Conservation (phyloP, 2,797 vertebrate genomes). For the Melanotaenia pygmaea region DNA sequence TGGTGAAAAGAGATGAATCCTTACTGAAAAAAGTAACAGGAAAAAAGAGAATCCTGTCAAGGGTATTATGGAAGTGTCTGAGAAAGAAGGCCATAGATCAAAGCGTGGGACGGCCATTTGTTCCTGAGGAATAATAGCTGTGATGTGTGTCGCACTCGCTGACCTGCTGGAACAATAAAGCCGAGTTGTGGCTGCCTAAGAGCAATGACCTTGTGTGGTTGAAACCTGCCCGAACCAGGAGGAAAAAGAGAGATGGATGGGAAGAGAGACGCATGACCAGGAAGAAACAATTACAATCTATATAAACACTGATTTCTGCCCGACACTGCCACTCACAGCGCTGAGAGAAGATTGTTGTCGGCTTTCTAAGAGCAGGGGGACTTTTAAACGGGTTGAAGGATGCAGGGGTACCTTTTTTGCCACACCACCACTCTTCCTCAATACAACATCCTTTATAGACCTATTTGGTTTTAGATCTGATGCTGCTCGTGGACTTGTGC, state of each 20-base stretch:
- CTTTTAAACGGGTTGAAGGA: slow-evolving; percentile 66
- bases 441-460: slow-evolving; percentile 3
- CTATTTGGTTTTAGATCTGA: slow-evolving; percentile 16
- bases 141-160: slow-evolving; percentile 83
- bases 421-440: slow-evolving; percentile 27
- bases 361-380: slow-evolving; percentile 59
- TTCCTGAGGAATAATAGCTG: slow-evolving; percentile 85
- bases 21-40: slow-evolving; percentile 74
- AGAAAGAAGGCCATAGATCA: slow-evolving; percentile 85
- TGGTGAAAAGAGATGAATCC: slow-evolving; percentile 78
- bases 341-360: slow-evolving; percentile 74
- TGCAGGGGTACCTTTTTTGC: slow-evolving; percentile 49
- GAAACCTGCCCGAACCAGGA: slow-evolving; percentile 74
- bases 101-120: slow-evolving; percentile 83
- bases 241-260: slow-evolving; percentile 75
- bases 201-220: slow-evolving; percentile 83
- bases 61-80: slow-evolving; percentile 83
- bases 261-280: slow-evolving; percentile 74
- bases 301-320: slow-evolving; percentile 82
- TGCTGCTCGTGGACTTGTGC: background rate
- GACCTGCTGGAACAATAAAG: slow-evolving; percentile 85
- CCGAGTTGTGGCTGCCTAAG: slow-evolving; percentile 78
- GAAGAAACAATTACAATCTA: slow-evolving; percentile 85
- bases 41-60: slow-evolving; percentile 82
- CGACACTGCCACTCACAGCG: slow-evolving; percentile 72